Evolutionary conservation across 2,797 vertebrate species (phyloP), one percentile per base, ranked within the genome.

Genomic region (Chiroxiphia lanceolata): DNA sequence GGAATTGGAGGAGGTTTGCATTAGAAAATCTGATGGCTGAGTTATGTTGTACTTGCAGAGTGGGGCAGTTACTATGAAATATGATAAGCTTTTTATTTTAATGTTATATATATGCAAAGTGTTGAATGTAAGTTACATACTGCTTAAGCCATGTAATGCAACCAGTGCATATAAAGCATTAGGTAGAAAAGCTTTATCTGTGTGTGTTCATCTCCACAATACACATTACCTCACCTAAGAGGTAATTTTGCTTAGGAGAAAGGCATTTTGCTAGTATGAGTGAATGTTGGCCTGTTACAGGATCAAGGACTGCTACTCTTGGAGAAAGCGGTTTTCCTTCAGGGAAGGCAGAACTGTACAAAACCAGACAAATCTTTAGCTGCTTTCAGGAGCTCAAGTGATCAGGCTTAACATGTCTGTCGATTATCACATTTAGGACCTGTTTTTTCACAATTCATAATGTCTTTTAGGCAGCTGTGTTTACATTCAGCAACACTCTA

Each of bases 281-380:
- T 67, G 63, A 85, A 31, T 70, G 38, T 33, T 90, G 51, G 64
- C 54, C 18, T 90, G 50, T 87, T 75, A 71, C 33, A 93, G 36
- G 45, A 60, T 85, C 56, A 85, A 95, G 92, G 71, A 34, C 60
- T 74, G 53, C 22, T 83, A 16, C 33, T 48, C 88, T 85, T 56
- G 48, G 75, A 88, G 19, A 83, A 82, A 88, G 34, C 31, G 17
- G 38, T 83, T 89, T 97, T 92, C 57, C 77, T 95, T 57, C 45
- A 95, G 68, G 77, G 78, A 94, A 94, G 82, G 82, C 72, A 96
- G 74, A 94, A 65, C 44, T 68, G 50, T 87, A 78, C 82, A 89
- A 95, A 91, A 93, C 89, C 5, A 91, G 67, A 86, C 36, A 89
- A 95, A 95, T 92, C 61, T 94, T 65, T 50, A 95, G 87, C 91